Base-by-base conservation (phyloP, 1,140 invertebrate genomes). In the Thaumatotibia leucotreta region DNA sequence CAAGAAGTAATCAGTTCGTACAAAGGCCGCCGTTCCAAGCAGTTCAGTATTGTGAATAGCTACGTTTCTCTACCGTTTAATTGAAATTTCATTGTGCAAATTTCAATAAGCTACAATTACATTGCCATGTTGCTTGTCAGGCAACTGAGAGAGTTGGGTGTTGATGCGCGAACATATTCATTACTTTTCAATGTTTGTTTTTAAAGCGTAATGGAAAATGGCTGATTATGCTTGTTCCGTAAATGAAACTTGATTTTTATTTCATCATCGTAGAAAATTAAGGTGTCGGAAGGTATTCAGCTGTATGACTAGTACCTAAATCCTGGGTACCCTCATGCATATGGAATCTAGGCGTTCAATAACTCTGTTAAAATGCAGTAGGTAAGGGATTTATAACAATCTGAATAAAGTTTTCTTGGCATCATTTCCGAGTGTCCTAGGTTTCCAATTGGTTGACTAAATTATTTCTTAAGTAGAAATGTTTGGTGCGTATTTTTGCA, bases 91-190 rank as follows among this genome's bases (percentile, higher is more conserved):
- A 58, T 58, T 58, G 52, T 58, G 52, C 0, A 58, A 31, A 58
- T 58, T 58, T 58, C 52, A 58, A 58, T 58, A 58, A 29, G 52
- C 52, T 58, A 58, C 52, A 58, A 58, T 58, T 58, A 58, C 24
- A 58, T 17, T 58, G 52, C 23, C 52, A 27, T 58, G 52, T 58
- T 58, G 24, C 52, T 27, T 58, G 27, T 14, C 50, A 58, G 52
- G n/a, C 52, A 45, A 24, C 52, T 24, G 14, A n/a, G 11, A 45
- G 39, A 35, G 10, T 35, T 3, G 33, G 33, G 17, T 5, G 39
- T 45, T 45, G 14, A 17, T 58, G 24, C 8, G 24, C 11, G 23
- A 58, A 24, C 29, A 58, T 31, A 14, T 49, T 49, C 52, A 31
- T 58, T 31, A 54, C 22, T 24, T 54, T 29, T 58, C 39, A 45